Base-by-base conservation (phyloP, 1,140 invertebrate species). In the Matsumurasca onukii region DNA sequence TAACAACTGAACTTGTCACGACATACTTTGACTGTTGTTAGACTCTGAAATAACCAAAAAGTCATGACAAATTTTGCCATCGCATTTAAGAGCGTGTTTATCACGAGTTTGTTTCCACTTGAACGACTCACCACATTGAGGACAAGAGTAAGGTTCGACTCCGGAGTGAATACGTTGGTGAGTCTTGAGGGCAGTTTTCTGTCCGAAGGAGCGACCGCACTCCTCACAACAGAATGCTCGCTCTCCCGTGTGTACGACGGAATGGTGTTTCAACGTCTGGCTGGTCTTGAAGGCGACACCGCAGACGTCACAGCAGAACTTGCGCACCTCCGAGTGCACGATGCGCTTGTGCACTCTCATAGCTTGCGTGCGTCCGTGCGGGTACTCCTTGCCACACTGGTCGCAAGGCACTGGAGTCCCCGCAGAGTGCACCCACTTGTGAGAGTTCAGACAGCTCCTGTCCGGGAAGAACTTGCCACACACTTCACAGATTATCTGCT, bases 381-480 rank as follows among this genome's bases (percentile, higher is more conserved):
- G 64, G 30, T 66, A 69, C n/a, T n/a, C 39, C 31, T 70, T 70
- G 1, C 69, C 69, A 63, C 71, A 72, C n/a, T 68, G n/a, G n/a
- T 72, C 71, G 66, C 71, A 72, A 15, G 24, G 51, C 15, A 59
- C 67, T 2, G 69, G 66, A 15, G 62, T 39, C 29, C 75, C 74
- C 5, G 74, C 74, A 3, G 24, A 52, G 22, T 57, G 52, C 12
- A 67, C 65, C 52, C 52, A 52, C 24, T 49, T 57, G 20, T 91
- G 89, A 75, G 90, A 88, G 1, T 87, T 88, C 64, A 90, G 79
- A 72, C 48, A 67, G 31, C 65, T 90, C 88, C 73, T 90, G 88
- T 77, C 90, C 89, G 79, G 90, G n/a, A 68, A 69, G 22, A 39
- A 49, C 25, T 70, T 70, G 20, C 69, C 69, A 31, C 71, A 72